Base-by-base conservation (phyloP, 2,888 invertebrate genomes). In the Xanthostigma xanthostigma region DNA sequence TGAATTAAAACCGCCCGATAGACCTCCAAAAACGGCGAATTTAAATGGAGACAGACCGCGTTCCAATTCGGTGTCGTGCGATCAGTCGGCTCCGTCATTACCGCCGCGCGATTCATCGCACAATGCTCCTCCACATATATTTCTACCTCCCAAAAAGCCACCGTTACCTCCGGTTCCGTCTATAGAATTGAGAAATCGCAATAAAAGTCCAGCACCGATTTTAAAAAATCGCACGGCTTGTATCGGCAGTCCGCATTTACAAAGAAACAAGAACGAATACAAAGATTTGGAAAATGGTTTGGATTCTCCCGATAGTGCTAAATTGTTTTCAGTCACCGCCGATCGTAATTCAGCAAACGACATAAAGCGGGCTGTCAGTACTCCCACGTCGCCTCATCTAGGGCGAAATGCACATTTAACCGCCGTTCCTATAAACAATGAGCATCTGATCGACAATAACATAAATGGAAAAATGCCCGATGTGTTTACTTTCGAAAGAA, bases 161-260 rank as follows among this genome's bases (percentile, higher is more conserved):
- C 82, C 83, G 34, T 62, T 84, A 57, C 83, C 84, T 50, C 82
- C 83, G 14, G 76, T 81, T 41, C 78, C 81, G 8, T 78, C 78
- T 50, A 67, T 78, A 55, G 78, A 79, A 62, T 60, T 78, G 55
- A 66, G 78, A 58, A 66, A 75, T 59, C 75, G 76, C 60, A 75
- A 68, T 9, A 48, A 40, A 36, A 51, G 53, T 45, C 55, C 60
- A 17, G 68, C 67, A 49, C 68, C 71, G 1, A 68, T 68, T 17
- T 54, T 68, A 2, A 70, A 74, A 51, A 67, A 69, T 49, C 68
- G 76, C 39, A 72, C 78, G 27, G 78, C 79, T 12, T 76, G 77
- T 51, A 78, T 78, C 54, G 77, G 78, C 14, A 78, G 78, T 0
- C 78, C 78, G 2, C 76, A 78, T 59, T 70, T 79, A 48, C 76